These are phyloP conservation scores for Solen grandis DNA, from an alignment of 1,140 invertebrate species.

Conservation along the genomic window DNA sequence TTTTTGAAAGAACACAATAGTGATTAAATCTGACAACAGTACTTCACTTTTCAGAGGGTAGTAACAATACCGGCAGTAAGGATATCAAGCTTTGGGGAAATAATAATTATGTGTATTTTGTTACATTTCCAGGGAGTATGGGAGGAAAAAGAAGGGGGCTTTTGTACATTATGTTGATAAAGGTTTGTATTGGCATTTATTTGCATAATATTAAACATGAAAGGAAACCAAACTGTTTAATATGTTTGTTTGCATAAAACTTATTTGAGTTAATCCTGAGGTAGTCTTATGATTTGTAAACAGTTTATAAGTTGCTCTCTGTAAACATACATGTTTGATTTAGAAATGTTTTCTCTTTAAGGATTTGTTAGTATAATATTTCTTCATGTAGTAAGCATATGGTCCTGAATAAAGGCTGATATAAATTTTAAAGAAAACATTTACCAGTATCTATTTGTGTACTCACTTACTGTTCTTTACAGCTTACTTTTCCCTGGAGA, in stretches of 20 bases:
- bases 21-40: neutral
- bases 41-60: neutral
- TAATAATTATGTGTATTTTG: neutral
- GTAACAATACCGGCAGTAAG: neutral
- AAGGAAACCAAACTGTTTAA: neutral
- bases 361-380: neutral
- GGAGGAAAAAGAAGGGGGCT: constrained; percentile 60
- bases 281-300: neutral
- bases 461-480: too few species aligned
- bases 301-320: neutral
- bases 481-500: too few species aligned
- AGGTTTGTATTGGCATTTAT: constrained; percentile 53
- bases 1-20: neutral
- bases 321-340: neutral
- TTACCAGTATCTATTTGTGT: too few species aligned
- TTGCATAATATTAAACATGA: neutral
- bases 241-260: neutral
- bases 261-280: neutral
- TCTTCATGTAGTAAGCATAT: too few species aligned
- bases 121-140: constrained; percentile 58
- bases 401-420: too few species aligned
- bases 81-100: too few species aligned
- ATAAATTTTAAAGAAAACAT: too few species aligned
- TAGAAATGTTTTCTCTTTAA: neutral
- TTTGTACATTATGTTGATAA: constrained; percentile 61